Base-by-base conservation (phyloP, 2,888 invertebrate species). In the Hydropsyche betteni region DNA sequence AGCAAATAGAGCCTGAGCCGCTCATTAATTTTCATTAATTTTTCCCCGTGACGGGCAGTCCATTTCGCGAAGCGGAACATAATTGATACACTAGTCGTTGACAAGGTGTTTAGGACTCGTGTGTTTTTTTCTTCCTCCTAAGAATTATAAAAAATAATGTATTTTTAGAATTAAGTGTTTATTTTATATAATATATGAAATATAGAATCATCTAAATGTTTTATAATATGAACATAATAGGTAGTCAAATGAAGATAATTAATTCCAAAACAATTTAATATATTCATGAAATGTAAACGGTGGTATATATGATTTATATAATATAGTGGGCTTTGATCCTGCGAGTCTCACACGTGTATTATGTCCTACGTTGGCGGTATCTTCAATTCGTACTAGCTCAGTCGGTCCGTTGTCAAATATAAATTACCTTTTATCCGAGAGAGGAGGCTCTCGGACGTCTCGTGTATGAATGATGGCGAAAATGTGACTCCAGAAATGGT, bases 361-460 rank as follows among this genome's bases (percentile, higher is more conserved):
- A 24, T 44, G 6, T 44, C 10, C 44, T 44, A 1, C 44, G 44
- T 44, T 4, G 44, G 10, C 7, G 44, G 44, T 10, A 44, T 44
- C 44, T 44, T 24, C 24, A 24, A 24, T 24, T 24, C 24, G 24
- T 24, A 24, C 44, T 44, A 44, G 44, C 44, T 44, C 61, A 14
- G 8, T 44, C 10, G 44, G 44, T 44, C 44, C 52, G 36, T 52
- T 70, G 70, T 70, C 70, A 70, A 53, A 34, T 70, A 70, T 52
- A 70, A 70, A 70, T 70, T 50, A 70, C 70, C 70, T 53, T 53
- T 64, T 70, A 52, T 53, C 70, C 52, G 53, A 34, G 24, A 24
- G 24, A 24, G 24, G 24, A 24, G 36, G 2, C 44, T 10, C 44
- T 70, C n/a, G 50, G 70, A 70, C 70, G 53, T 51, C 44, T 44